phyloP scores from a whole-genome alignment of 1,140 invertebrate species.

The Chrysopa pallens region DNA sequence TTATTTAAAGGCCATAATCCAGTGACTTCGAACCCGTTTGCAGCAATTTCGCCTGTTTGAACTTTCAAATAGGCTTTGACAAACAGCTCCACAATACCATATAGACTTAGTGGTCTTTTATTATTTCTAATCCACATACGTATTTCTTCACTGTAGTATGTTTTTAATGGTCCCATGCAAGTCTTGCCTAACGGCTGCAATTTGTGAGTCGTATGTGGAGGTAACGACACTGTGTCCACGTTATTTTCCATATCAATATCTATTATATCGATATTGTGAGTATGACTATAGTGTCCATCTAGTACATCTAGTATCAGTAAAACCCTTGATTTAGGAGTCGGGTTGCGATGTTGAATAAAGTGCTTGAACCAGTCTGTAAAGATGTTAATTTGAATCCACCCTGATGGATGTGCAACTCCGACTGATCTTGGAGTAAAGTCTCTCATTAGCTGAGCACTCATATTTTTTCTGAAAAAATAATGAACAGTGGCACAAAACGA shows the following conservation, averaged over 20 bases:
- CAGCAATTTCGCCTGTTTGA: conserved; percentile 10
- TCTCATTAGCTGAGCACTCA: conserved; percentile 11
- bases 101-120: conserved; percentile 5
- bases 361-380: conserved; percentile 6
- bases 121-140: conserved; percentile 5
- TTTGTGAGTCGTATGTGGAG: conserved; percentile 13
- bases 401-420: conserved; percentile 2
- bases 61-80: conserved; percentile 12
- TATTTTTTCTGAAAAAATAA: conserved; percentile 22
- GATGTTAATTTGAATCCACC: conserved; percentile 12
- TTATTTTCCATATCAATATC: conserved; percentile 14
- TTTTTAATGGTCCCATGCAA: conserved; percentile 13
- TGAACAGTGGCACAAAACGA: conserved; percentile 21
- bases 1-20: conserved; percentile 14
- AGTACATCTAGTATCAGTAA: conserved; percentile 1
- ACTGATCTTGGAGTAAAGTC: conserved; percentile 1
- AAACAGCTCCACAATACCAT: conserved; percentile 13
- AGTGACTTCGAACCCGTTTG: conserved; percentile 15
- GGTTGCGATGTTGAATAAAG: conserved; percentile 8
- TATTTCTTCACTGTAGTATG: conserved; percentile 11
- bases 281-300: conserved; percentile 2
- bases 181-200: conserved; percentile 14
- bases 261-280: conserved; percentile 11
- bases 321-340: conserved; percentile 8
- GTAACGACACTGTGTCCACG: conserved; percentile 14